Base-by-base conservation (phyloP, 2,888 invertebrate genomes). In the Kuschelorhynchus macadamiae region DNA sequence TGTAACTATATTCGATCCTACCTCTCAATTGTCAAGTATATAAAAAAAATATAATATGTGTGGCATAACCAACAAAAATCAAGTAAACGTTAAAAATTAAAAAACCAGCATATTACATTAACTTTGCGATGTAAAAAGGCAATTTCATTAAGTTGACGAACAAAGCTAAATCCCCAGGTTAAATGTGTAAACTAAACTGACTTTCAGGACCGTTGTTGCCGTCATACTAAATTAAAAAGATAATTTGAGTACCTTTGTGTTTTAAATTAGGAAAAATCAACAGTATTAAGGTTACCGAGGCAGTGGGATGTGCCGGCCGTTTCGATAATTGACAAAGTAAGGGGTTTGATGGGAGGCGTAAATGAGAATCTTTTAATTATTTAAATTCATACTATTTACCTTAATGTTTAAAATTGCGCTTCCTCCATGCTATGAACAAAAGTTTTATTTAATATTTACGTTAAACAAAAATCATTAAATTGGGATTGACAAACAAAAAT, bases 191-290 rank as follows among this genome's bases (percentile, higher is more conserved):
- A 69, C 69, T 60, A 50, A 69, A 69, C 69, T 60, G 55, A 69
- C 64, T 60, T 68, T 60, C 41, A 49, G 64, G 53, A 36, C 39
- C 60, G 21, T 65, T 64, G 64, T 65, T 50, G 44, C 46, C 69
- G 69, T 64, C 64, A 65, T 64, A 60, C 46, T 57, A 70, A 65
- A 70, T 70, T 70, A 70, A 66, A 65, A 70, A 70, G 55, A 62
- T 70, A 70, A 70, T 70, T 70, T 66, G 50, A 70, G 61, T 65
- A 69, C 69, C 65, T 69, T 69, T 69, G 69, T 70, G 62, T 62
- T 70, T 62, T 44, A 33, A 62, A 61, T 44, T 56, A 41, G 46
- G 70, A 25, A 62, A 64, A 56, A 56, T 25, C 47, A 49, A 50
- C 60, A 52, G 33, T 42, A 50, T 61, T 61, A 39, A 44, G 42